Evolutionary conservation across 1,140 invertebrate species (phyloP).

Genomic region (Neotoxoptera formosana): DNA sequence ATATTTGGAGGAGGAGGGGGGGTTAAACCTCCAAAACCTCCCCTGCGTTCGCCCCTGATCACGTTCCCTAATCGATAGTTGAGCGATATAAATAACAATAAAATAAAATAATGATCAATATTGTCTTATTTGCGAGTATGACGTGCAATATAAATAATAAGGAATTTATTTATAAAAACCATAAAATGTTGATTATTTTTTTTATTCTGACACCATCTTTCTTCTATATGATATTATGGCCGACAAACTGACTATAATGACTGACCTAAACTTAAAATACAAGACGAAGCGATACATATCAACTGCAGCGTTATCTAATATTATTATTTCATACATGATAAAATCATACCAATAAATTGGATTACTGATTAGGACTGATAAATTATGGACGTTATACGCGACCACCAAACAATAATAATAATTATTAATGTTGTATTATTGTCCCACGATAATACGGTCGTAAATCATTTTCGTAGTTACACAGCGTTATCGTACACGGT

Average conservation of each 20-base stretch:
- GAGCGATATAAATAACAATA: neutral
- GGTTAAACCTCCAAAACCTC: no score
- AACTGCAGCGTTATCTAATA: neutral
- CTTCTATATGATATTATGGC: no score
- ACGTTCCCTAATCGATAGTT: no score
- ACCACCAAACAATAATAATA: neutral
- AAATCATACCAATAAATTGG: neutral
- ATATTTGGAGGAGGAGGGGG: no score
- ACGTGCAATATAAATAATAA: neutral
- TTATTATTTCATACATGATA: neutral
- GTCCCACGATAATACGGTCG: neutral
- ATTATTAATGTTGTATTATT: neutral
- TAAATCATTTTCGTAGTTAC: neutral
- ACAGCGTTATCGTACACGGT: neutral
- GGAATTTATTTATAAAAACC: neutral
- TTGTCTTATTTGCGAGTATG: neutral
- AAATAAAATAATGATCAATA: neutral
- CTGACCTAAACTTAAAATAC: rapidly evolving
- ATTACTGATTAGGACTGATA: neutral
- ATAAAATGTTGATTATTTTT: neutral
- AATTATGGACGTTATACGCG: neutral
- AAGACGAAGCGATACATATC: neutral
- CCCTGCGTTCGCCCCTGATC: no score
- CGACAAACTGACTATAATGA: neutral
- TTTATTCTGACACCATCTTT: neutral